These are phyloP conservation scores for Trisateles emortualis DNA, from an alignment of 2,888 invertebrate genomes.

Conservation along the genomic window DNA sequence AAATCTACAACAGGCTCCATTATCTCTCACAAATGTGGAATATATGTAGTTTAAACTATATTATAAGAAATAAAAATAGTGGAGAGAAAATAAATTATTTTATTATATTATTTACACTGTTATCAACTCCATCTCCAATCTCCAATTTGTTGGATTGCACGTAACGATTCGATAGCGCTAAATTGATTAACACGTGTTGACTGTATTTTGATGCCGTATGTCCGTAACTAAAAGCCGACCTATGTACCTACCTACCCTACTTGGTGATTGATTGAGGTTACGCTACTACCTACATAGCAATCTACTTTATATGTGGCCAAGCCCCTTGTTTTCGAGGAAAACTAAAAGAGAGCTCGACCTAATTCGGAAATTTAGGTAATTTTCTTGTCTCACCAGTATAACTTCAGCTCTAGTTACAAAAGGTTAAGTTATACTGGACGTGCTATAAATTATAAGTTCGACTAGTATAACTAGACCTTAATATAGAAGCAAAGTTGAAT, in stretches of 20 bases:
- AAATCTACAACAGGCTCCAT: too few relatives aligned
- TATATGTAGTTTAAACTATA: too few relatives aligned
- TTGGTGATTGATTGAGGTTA: constrained; percentile 51
- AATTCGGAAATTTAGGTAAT: not conserved
- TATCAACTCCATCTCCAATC: too few relatives aligned
- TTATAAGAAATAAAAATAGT: too few relatives aligned
- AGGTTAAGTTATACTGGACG: constrained; percentile 9
- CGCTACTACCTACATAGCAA: constrained; percentile 15
- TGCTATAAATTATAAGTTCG: not conserved
- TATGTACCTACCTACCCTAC: constrained; percentile 36
- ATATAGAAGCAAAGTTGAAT: constrained; percentile 7
- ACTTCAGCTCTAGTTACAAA: not conserved
- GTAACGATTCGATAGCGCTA: too few relatives aligned
- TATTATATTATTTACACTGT: too few relatives aligned
- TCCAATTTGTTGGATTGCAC: too few relatives aligned
- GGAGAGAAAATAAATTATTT: too few relatives aligned
- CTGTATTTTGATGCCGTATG: constrained; percentile 13
- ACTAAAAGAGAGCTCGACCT: constrained; percentile 16
- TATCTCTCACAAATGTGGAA: too few relatives aligned
- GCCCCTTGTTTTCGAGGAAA: constrained; percentile 18
- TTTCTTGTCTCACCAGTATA: constrained; percentile 1
- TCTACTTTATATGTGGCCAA: constrained; percentile 24
- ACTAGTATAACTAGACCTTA: constrained; percentile 12
- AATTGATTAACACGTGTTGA: too few relatives aligned
- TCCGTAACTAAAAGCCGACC: constrained; percentile 41